phyloP scores from a whole-genome alignment of 1,140 invertebrate genomes.

The Brachionus manjavacas region DNA sequence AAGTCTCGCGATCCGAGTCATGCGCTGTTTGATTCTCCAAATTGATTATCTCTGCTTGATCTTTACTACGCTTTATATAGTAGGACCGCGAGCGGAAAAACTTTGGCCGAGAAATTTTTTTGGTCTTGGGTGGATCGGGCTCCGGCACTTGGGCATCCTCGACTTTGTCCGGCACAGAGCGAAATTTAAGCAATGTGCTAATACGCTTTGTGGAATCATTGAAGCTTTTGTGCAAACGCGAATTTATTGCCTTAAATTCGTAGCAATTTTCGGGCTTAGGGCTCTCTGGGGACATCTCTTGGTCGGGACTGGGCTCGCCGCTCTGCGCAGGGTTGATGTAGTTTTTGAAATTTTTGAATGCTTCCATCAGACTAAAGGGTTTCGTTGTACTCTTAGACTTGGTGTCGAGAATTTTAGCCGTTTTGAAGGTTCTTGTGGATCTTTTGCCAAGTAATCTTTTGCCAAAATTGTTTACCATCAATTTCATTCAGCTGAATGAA shows the following conservation, averaged over 20 bases:
- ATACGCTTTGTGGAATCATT: constrained; percentile 19
- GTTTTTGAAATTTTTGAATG: not conserved
- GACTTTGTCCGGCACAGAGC: not conserved
- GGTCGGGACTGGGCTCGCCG: not conserved
- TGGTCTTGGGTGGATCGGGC: not conserved
- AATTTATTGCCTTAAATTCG: not conserved
- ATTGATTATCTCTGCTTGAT: not conserved
- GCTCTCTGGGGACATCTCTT: not conserved
- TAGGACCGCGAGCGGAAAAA: not conserved
- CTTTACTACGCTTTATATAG: not conserved
- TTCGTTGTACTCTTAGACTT: not conserved
- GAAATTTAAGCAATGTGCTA: not conserved
- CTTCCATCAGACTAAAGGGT: not conserved
- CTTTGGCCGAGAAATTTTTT: not conserved
- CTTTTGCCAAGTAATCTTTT: not conserved
- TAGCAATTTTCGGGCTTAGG: not conserved
- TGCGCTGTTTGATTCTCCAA: not conserved
- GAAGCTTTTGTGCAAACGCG: constrained; percentile 1
- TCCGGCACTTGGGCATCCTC: not conserved
- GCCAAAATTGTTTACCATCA: not conserved
- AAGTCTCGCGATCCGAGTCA: not conserved
- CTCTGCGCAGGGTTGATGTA: not conserved
- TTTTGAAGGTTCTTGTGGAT: not conserved
- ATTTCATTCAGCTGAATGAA: not conserved
- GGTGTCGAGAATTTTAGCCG: not conserved